These are phyloP conservation scores for Anabacerthia variegaticeps DNA, from an alignment of 2,797 vertebrate species.

Conservation along the genomic window DNA sequence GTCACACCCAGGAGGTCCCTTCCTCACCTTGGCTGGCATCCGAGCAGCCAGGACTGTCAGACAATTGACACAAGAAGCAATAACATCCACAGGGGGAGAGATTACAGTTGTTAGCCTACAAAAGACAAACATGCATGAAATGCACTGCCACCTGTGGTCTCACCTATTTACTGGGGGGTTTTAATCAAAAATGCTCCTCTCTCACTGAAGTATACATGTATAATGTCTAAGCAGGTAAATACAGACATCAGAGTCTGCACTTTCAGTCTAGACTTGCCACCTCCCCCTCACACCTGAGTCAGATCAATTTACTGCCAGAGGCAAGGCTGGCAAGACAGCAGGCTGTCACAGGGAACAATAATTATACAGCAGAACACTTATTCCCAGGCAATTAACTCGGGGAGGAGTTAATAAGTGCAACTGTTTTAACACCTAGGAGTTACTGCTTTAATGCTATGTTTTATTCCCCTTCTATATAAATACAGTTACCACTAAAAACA, in stretches of 20 bases:
- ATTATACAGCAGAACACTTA: background rate
- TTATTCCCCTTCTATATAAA: background rate
- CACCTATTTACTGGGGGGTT: rapidly evolving
- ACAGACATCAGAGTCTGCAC: background rate
- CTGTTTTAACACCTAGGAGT: background rate
- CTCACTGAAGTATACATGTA: background rate
- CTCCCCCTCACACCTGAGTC: conserved; percentile 32
- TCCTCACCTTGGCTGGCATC: conserved; percentile 91
- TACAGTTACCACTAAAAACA: background rate
- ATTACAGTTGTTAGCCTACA: conserved; percentile 91
- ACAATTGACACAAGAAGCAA: conserved; percentile 95
- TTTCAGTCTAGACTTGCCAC: conserved; percentile 23
- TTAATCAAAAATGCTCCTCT: background rate
- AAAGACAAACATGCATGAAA: background rate
- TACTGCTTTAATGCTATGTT: background rate
- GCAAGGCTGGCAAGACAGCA: background rate
- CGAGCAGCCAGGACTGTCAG: conserved; percentile 91
- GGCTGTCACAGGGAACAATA: background rate
- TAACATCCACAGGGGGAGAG: conserved; percentile 92
- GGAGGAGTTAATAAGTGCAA: background rate
- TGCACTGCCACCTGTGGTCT: background rate
- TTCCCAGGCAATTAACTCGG: background rate
- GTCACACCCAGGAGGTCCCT: background rate
- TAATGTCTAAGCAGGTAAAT: background rate
- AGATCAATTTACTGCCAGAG: background rate